Percentiles rank a stretch among this genome's conserved stretches.
These are phyloP conservation scores for Silurus aristotelis DNA, from an alignment of 2,797 vertebrate genomes.

Conservation along the genomic window DNA sequence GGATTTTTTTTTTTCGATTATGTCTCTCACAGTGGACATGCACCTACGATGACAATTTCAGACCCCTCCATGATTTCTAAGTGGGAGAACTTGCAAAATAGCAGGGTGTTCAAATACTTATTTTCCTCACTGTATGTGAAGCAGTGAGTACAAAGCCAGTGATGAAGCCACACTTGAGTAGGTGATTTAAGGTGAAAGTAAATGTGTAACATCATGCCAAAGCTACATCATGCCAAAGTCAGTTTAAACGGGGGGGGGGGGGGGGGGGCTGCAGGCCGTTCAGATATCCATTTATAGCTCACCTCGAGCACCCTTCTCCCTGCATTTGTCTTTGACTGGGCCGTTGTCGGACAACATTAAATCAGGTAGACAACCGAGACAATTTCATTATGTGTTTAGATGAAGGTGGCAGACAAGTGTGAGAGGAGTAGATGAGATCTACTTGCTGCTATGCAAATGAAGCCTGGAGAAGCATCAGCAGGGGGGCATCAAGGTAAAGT, in stretches of 20 bases:
- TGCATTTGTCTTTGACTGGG: constrained; percentile 49
- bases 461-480: constrained; percentile 40
- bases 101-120: too few species aligned
- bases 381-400: constrained; percentile 61
- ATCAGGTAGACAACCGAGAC: constrained; percentile 65
- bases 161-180: not conserved
- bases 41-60: too few species aligned
- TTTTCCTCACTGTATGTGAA: too few species aligned
- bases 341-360: constrained; percentile 63
- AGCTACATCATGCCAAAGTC: constrained; percentile 12
- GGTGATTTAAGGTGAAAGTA: constrained; percentile 36
- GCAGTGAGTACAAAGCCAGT: constrained; percentile 5
- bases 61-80: too few species aligned
- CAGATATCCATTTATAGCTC: constrained; percentile 51
- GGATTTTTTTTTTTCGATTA: too few species aligned
- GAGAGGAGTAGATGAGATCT: constrained; percentile 57
- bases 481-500: constrained; percentile 36
- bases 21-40: too few species aligned
- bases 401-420: constrained; percentile 60
- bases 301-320: constrained; percentile 51
- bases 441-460: constrained; percentile 58
- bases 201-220: constrained; percentile 30
- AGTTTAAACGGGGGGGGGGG: constrained; percentile 29
- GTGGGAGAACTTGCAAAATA: too few species aligned
- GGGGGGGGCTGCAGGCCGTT: constrained; percentile 17